Evolutionary conservation across 2,113 vertebrate genomes (phyloP).

Genomic region (Syngnathus floridae): DNA sequence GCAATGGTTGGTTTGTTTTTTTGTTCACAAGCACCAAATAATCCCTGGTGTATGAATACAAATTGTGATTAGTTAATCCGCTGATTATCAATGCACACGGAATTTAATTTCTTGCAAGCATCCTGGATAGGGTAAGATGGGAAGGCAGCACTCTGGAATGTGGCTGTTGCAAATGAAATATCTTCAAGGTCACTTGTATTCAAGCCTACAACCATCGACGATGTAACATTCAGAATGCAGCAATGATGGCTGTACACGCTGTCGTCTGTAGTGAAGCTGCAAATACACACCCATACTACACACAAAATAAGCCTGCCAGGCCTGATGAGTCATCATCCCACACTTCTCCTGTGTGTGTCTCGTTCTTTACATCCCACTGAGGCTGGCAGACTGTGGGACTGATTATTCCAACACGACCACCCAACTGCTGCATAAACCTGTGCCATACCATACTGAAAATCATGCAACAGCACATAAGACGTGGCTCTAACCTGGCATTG

Average conservation of each 20-base stretch:
- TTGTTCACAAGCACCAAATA: background rate
- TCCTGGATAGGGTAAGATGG: background rate
- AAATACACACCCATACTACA: constrained; percentile 14
- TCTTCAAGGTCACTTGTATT: constrained; percentile 30
- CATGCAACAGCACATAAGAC: background rate
- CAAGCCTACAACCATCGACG: constrained; percentile 10
- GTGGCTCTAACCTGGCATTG: background rate
- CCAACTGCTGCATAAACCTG: background rate
- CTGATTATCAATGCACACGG: no score
- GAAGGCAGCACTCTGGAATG: background rate
- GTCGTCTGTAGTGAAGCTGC: constrained; percentile 26
- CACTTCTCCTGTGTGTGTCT: constrained; percentile 32
- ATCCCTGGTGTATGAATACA: background rate
- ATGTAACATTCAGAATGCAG: constrained; percentile 32
- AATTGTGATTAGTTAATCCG: background rate
- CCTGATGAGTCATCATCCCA: constrained; percentile 59
- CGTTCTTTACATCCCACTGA: constrained; percentile 17
- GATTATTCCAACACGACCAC: constrained; percentile 3
- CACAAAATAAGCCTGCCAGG: constrained; percentile 43
- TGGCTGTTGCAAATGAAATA: constrained; percentile 1
- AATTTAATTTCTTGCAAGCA: background rate
- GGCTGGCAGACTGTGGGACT: background rate
- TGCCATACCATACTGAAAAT: background rate
- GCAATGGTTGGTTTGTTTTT: background rate
- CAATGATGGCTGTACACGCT: constrained; percentile 14